These are phyloP conservation scores for Neocrepidodera transversa DNA, from an alignment of 2,888 invertebrate species.

Conservation along the genomic window DNA sequence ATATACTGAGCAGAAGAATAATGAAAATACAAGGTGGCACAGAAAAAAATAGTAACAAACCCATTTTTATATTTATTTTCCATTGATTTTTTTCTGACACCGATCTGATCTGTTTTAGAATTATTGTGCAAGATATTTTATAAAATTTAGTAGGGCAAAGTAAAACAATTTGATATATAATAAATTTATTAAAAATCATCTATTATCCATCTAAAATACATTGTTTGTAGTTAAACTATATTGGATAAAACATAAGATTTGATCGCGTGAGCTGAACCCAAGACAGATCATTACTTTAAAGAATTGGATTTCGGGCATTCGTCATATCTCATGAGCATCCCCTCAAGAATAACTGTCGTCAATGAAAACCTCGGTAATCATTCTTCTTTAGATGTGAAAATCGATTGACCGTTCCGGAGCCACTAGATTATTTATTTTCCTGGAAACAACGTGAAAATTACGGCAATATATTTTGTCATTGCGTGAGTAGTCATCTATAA, in stretches of 20 bases:
- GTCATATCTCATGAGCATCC: slow-evolving; percentile 13
- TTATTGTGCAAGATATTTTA: no score
- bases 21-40: no score
- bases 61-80: no score
- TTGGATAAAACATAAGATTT: background rate
- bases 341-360: slow-evolving; percentile 18
- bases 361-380: slow-evolving; percentile 17
- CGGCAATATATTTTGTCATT: slow-evolving; percentile 25
- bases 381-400: slow-evolving; percentile 19
- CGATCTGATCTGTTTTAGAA: no score
- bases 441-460: slow-evolving; percentile 26
- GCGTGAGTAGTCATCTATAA: slow-evolving; percentile 22
- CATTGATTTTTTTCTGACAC: no score
- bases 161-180: no score
- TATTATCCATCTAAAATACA: no score
- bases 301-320: slow-evolving; percentile 14
- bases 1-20: no score
- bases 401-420: slow-evolving; percentile 18
- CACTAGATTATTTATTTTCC: slow-evolving; percentile 28
- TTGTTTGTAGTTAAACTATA: no score
- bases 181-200: no score
- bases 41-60: no score
- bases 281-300: slow-evolving; percentile 12
- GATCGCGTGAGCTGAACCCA: background rate
- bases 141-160: no score